A percentile compares a stretch with the other conserved stretches of the same genome.
Conservation (phyloP, 2,797 vertebrate species). For the Dicrostonyx torquatus region DNA sequence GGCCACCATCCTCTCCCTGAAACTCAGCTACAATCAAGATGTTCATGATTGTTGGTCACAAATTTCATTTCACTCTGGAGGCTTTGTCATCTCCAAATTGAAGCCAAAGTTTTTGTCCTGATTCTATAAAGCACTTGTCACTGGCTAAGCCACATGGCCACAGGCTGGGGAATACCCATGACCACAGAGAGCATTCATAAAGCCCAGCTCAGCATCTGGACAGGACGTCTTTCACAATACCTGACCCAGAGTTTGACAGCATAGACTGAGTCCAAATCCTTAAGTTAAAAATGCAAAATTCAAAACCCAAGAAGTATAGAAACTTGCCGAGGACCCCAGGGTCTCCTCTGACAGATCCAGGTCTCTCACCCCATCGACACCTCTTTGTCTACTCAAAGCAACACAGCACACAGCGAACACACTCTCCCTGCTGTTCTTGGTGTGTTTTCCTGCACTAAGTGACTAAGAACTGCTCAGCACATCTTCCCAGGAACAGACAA, state of each 20-base stretch:
- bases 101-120: slow-evolving; percentile 47
- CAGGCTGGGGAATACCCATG: background rate
- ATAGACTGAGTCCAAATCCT: background rate
- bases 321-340: background rate
- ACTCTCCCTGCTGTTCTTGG: background rate
- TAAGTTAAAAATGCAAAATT: background rate
- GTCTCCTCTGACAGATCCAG: background rate
- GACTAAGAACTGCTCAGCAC: background rate
- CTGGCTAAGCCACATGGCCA: background rate
- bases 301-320: background rate
- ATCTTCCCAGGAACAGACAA: background rate
- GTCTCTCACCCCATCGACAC: background rate
- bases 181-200: background rate
- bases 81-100: slow-evolving; percentile 5
- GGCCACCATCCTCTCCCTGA: background rate
- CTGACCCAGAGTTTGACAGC: background rate
- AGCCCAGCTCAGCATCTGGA: background rate
- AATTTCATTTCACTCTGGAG: background rate
- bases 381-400: background rate
- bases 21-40: background rate
- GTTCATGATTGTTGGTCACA: background rate
- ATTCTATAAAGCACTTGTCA: background rate
- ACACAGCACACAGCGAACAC: background rate
- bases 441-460: background rate
- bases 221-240: background rate